Percentiles rank a stretch among this genome's conserved stretches.
phyloP scores from a whole-genome alignment of 1,140 invertebrate species.

The Drosophila murphyi region DNA sequence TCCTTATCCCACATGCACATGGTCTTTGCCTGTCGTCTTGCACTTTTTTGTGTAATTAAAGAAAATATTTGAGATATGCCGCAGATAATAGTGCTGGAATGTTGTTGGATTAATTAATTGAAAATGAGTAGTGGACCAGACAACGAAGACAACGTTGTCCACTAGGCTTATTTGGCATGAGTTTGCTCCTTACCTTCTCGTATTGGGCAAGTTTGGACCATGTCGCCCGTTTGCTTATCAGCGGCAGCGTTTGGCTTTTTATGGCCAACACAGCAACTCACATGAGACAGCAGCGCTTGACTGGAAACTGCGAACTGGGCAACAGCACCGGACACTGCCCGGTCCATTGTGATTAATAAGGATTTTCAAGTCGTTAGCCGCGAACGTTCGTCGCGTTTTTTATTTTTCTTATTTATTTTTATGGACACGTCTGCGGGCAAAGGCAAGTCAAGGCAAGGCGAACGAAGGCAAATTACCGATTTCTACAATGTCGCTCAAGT shows the following conservation, averaged over 20 bases:
- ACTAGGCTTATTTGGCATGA: conserved; percentile 62
- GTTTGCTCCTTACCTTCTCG: conserved; percentile 9
- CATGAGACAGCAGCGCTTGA: conserved; percentile 33
- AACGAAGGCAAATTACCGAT: conserved; percentile 79
- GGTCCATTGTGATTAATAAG: conserved; percentile 77
- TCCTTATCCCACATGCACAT: conserved; percentile 18
- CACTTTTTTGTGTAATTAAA: conserved; percentile 72
- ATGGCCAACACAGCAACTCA: conserved; percentile 62
- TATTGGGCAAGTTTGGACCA: conserved; percentile 54
- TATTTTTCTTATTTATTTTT: conserved; percentile 38
- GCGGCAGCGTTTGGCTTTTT: conserved; percentile 75
- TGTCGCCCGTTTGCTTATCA: conserved; percentile 80
- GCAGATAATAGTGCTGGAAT: conserved; percentile 81
- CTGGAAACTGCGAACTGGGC: conserved; percentile 3
- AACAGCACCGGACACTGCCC: conserved; percentile 19
- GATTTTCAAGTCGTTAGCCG: conserved; percentile 81
- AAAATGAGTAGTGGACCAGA: conserved; percentile 75
- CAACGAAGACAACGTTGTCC: conserved; percentile 27
- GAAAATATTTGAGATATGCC: conserved; percentile 82
- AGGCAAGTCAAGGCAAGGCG: conserved; percentile 19
- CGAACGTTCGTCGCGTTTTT: conserved; percentile 33
- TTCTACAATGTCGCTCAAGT: conserved; percentile 82
- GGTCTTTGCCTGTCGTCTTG: conserved; percentile 22
- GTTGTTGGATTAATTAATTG: conserved; percentile 83
- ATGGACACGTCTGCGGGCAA: conserved; percentile 49